Evolutionary conservation across 2,888 invertebrate genomes (phyloP), one percentile per base, ranked within the genome.

Genomic region (Nemurella pictetii): DNA sequence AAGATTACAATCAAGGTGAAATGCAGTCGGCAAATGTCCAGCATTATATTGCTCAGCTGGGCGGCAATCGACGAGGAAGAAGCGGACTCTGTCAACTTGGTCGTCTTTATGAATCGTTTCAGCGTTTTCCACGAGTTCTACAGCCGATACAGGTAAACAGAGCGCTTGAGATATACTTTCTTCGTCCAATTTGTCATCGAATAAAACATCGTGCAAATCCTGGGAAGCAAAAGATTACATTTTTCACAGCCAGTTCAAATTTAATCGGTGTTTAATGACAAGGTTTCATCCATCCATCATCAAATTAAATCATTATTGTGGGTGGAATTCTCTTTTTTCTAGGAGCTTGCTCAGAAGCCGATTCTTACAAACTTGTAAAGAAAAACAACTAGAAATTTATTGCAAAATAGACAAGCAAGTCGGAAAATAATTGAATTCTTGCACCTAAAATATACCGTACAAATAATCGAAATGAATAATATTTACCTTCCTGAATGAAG

Each of bases 1-100:
- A 89, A 99, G 92, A 91, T 97, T 97, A 89, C 98, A 98, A 90
- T 99, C 99, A 87, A 99, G 92, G 91, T 99, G 99, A 92, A 99
- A 99, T 84, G 99, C 99, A 83, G 98, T 99, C 0, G 98, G 96
- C 87, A 99, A 93, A 91, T 99, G 99, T 0, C 99, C 99, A 84
- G 96, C 95, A 91, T 99, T 99, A 89, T 99, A 99, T 89, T 99
- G 98, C 87, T 98, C 98, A 15, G 97, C 95, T 9, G 99, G 98
- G 87, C 99, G 94, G 90, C 99, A 99, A 90, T 99, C 99, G 9
- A 99, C 98, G 87, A 99, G 92, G 90, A 99, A 99, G 90, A 98
- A 99, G 88, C 96, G 93, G 0, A 96, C 95, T 15, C 89, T 88
- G 84, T 91, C 91, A 9, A 90, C 87, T 5, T 72, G 73, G 9